Conservation (phyloP, 2,113 vertebrate genomes). For the Oncorhynchus kisutch region DNA sequence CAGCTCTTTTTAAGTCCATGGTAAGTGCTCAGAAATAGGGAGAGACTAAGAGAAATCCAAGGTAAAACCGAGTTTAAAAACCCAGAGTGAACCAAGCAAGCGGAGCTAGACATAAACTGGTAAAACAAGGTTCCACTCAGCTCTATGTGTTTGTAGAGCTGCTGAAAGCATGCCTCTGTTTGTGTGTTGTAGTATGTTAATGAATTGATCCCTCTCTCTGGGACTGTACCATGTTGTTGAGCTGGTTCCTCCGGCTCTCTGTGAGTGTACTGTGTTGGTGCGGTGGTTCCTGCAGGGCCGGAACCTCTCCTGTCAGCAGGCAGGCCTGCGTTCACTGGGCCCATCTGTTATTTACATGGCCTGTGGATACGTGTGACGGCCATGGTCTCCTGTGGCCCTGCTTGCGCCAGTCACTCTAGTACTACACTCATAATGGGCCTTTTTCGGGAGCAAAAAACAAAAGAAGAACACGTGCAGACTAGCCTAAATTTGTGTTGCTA, state of each 20-base stretch:
- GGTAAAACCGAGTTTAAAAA: no score
- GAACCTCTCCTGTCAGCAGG: constrained; percentile 6
- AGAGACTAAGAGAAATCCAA: no score
- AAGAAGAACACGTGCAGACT: not conserved
- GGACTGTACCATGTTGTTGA: not conserved
- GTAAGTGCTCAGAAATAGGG: no score
- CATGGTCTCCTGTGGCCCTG: not conserved
- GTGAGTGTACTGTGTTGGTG: not conserved
- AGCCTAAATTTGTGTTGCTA: not conserved
- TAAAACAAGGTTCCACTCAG: no score
- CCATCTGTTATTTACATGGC: constrained; percentile 13
- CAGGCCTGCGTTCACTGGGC: not conserved
- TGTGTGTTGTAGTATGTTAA: not conserved
- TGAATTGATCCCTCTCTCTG: not conserved
- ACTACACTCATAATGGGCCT: not conserved
- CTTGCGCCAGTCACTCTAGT: not conserved
- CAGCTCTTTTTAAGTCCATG: no score
- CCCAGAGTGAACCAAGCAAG: no score
- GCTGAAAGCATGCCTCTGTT: not conserved
- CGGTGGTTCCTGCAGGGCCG: constrained; percentile 1
- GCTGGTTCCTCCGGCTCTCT: not conserved
- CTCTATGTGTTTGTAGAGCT: not conserved
- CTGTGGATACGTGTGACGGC: not conserved
- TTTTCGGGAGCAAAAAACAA: not conserved
- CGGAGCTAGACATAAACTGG: no score